phyloP scores from a whole-genome alignment of 2,113 vertebrate species.

The Phodopus roborovskii region DNA sequence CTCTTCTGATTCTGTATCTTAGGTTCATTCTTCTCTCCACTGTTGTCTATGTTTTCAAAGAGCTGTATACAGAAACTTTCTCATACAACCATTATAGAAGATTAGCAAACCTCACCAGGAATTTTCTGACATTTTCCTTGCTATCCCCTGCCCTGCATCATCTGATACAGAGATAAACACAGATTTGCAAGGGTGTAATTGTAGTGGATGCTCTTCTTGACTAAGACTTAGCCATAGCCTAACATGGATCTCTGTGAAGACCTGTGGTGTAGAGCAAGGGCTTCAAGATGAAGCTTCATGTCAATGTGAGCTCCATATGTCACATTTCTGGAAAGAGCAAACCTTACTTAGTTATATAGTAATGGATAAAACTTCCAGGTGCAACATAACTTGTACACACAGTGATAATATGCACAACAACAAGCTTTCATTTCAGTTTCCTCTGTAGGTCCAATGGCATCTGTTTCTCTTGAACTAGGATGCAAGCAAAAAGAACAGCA shows the following conservation, averaged over 20 bases:
- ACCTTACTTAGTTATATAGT: not conserved
- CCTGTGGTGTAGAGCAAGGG: not conserved
- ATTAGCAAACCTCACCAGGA: not conserved
- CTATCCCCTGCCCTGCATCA: not conserved
- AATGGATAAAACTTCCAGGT: not conserved
- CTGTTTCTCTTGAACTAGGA: slow-evolving; percentile 52
- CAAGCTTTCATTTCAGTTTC: slow-evolving; percentile 51
- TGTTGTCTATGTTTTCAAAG: not conserved
- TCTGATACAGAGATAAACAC: not conserved
- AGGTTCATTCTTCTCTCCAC: not conserved
- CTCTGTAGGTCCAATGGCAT: not conserved
- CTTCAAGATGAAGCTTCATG: not conserved
- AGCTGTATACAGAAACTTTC: not conserved
- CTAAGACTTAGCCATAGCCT: not conserved
- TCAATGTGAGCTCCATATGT: not conserved
- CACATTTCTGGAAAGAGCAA: not conserved
- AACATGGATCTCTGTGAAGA: not conserved
- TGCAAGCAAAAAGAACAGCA: slow-evolving; percentile 51
- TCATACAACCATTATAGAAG: not conserved
- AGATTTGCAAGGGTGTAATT: not conserved
- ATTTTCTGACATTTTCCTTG: not conserved
- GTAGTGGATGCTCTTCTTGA: not conserved
- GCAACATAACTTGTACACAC: not conserved
- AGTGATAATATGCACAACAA: not conserved
- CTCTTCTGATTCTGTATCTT: not conserved